Evolutionary conservation across 2,888 invertebrate genomes (phyloP).

Genomic region (Drosophila siamana): DNA sequence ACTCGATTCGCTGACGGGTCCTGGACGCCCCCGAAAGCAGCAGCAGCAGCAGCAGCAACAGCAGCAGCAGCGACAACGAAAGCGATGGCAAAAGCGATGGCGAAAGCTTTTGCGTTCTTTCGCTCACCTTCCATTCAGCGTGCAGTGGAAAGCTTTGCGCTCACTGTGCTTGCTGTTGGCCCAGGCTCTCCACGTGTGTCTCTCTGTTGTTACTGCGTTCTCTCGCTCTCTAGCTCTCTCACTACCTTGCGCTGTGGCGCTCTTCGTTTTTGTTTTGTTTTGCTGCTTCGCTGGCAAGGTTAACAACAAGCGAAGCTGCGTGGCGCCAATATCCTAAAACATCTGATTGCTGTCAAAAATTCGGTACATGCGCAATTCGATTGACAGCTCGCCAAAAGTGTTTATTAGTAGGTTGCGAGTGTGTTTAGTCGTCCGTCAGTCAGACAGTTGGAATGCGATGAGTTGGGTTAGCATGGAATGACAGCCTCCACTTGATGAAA

Average conservation of each 20-base stretch:
- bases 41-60: conserved; percentile 40
- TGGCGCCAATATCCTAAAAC: conserved; percentile 73
- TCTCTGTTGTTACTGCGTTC: conserved; percentile 20
- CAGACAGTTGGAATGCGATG: conserved; percentile 1
- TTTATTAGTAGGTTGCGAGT: conserved; percentile 28
- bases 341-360: conserved; percentile 76
- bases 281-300: conserved; percentile 67
- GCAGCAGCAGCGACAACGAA: conserved; percentile 38
- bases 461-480: background rate
- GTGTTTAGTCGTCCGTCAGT: conserved; percentile 14
- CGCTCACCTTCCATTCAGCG: conserved; percentile 70
- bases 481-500: background rate
- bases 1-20: conserved; percentile 81
- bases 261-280: conserved; percentile 76
- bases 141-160: conserved; percentile 41
- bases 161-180: conserved; percentile 32
- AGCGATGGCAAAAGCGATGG: conserved; percentile 39
- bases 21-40: conserved; percentile 77
- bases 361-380: conserved; percentile 64
- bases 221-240: background rate
- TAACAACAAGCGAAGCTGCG: conserved; percentile 68
- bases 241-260: conserved; percentile 1
- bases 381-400: conserved; percentile 15
- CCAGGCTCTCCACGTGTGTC: conserved; percentile 30
- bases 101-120: conserved; percentile 51